Conservation (phyloP, 2,113 vertebrate species). For the Zosterops lateralis region DNA sequence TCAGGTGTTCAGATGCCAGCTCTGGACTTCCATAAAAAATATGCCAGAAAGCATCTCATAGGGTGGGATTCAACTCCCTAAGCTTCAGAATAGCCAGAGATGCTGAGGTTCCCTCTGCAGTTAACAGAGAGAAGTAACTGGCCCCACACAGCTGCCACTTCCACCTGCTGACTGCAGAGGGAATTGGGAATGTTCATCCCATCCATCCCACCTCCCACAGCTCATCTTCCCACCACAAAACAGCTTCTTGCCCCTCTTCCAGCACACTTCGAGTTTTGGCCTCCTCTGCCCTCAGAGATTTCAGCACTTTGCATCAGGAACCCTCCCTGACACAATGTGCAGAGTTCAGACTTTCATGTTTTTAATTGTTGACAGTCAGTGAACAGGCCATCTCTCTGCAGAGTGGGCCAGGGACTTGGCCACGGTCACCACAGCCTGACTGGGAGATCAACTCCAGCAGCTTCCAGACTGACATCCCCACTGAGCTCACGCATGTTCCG, state of each 20-base stretch:
- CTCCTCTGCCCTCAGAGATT: background rate
- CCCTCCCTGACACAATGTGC: background rate
- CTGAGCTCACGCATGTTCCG: fast-evolving
- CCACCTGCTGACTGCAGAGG: background rate
- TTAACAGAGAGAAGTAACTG: background rate
- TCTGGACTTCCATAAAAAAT: background rate
- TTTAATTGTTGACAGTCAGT: background rate
- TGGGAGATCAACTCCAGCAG: background rate
- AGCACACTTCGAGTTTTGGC: background rate
- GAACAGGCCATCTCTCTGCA: background rate
- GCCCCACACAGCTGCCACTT: background rate
- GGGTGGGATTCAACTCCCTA: background rate
- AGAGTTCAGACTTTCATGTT: background rate
- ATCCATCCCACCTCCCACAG: background rate
- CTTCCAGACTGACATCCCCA: background rate
- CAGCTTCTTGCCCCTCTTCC: background rate
- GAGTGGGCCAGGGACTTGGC: background rate
- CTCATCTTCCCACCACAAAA: background rate
- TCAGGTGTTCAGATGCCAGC: background rate
- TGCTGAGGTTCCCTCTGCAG: background rate
- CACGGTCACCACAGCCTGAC: background rate
- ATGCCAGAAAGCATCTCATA: background rate
- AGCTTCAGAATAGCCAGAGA: background rate
- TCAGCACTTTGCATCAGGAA: background rate
- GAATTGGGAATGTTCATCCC: background rate